These are phyloP conservation scores for Opisthograptis luteolata DNA, from an alignment of 2,888 invertebrate genomes.

Conservation along the genomic window DNA sequence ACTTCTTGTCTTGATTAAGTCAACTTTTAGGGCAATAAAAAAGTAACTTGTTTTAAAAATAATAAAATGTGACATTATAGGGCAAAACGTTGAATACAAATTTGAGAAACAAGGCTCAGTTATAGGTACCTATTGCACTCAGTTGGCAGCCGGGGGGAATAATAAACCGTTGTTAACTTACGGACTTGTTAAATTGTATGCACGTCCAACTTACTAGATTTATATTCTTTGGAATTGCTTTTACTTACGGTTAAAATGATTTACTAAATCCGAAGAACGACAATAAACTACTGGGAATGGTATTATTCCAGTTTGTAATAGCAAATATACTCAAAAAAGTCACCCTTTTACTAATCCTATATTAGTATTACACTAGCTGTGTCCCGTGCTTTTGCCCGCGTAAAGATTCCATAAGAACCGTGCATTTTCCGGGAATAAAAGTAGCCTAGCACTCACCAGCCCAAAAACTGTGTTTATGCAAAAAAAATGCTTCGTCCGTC, in stretches of 20 bases:
- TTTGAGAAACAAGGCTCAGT: slow-evolving; percentile 6
- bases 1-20: too few relatives aligned
- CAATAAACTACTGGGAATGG: slow-evolving; percentile 18
- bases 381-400: too few relatives aligned
- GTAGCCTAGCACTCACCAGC: too few relatives aligned
- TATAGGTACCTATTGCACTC: slow-evolving; percentile 22
- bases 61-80: too few relatives aligned
- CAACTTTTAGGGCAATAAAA: too few relatives aligned
- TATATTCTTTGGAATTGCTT: slow-evolving; percentile 54
- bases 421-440: too few relatives aligned
- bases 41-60: too few relatives aligned
- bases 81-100: too few relatives aligned
- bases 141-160: slow-evolving; percentile 48
- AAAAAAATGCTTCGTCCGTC: too few relatives aligned
- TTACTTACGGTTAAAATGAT: slow-evolving; percentile 48
- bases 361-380: too few relatives aligned
- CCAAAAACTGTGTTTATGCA: too few relatives aligned
- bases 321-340: not conserved
- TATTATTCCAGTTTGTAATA: slow-evolving; percentile 5
- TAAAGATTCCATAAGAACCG: too few relatives aligned
- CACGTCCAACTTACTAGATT: slow-evolving; percentile 58
- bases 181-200: slow-evolving; percentile 59
- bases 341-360: not conserved
- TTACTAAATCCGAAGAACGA: slow-evolving; percentile 36
- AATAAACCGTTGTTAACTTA: slow-evolving; percentile 58